Conservation (phyloP, 2,888 invertebrate genomes). For the Euclidia mi region DNA sequence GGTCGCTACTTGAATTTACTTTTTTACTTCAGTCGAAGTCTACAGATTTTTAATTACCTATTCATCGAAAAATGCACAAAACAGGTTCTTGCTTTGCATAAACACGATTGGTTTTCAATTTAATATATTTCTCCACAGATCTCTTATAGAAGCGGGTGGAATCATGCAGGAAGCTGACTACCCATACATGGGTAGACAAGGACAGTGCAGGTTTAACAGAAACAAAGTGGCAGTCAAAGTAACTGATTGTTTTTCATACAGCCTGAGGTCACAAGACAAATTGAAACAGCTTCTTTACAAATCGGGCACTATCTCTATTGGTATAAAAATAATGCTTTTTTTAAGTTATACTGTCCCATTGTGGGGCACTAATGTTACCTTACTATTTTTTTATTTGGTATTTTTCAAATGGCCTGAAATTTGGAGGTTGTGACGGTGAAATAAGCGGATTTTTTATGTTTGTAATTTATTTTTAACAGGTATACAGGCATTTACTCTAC, state of each 20-base stretch:
- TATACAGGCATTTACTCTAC: not conserved
- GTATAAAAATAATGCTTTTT: constrained; percentile 40
- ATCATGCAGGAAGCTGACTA: constrained; percentile 40
- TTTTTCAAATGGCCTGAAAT: no score
- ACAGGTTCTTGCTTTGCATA: no score
- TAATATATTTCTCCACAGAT: constrained; percentile 19
- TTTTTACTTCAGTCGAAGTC: no score
- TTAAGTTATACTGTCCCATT: no score
- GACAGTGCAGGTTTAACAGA: constrained; percentile 29
- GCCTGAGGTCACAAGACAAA: constrained; percentile 26
- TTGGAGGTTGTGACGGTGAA: no score
- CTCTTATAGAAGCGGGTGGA: constrained; percentile 36
- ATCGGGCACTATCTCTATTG: constrained; percentile 47
- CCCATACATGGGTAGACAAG: constrained; percentile 22
- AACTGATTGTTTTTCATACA: constrained; percentile 22
- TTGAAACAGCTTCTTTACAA: constrained; percentile 32
- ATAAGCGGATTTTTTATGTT: no score
- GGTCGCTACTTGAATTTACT: no score
- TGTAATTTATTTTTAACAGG: not conserved
- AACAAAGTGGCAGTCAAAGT: constrained; percentile 28
- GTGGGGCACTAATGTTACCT: no score
- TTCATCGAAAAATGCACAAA: no score
- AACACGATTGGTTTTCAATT: no score
- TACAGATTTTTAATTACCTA: no score
- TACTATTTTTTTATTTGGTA: no score